A percentile compares a stretch with the other conserved stretches of the same genome.
Evolutionary conservation across 2,888 invertebrate genomes (phyloP).

Genomic region (Exocentrus adspersus): DNA sequence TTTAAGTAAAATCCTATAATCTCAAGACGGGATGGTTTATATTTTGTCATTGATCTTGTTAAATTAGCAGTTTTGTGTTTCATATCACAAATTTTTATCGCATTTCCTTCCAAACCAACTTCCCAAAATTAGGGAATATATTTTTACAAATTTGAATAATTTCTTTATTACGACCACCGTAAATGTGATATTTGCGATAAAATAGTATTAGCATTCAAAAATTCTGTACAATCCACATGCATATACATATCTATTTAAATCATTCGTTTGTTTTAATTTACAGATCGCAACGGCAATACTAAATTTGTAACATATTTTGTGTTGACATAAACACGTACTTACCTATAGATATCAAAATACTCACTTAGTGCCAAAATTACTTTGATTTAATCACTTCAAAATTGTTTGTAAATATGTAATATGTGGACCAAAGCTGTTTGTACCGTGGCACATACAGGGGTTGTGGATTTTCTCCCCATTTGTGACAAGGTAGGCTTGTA

Average conservation of each 20-base stretch:
- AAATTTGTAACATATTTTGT: no score
- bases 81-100: no score
- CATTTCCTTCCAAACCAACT: no score
- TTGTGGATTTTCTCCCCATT: constrained; percentile 43
- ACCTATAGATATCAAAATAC: no score
- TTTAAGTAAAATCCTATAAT: constrained; percentile 17
- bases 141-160: no score
- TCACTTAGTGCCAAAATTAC: constrained; percentile 47
- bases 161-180: not conserved
- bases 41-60: not conserved
- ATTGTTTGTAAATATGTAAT: constrained; percentile 43
- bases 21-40: not conserved
- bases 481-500: constrained; percentile 54
- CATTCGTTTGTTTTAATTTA: not conserved
- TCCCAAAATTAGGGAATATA: no score
- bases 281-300: no score
- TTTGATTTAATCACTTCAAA: constrained; percentile 23
- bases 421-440: constrained; percentile 45
- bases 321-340: constrained; percentile 14
- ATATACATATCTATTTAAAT: not conserved
- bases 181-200: not conserved
- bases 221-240: not conserved
- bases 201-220: not conserved
- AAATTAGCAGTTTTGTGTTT: not conserved
- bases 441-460: constrained; percentile 45